Conservation (phyloP, 2,113 vertebrate species). For the Peromyscus californicus region DNA sequence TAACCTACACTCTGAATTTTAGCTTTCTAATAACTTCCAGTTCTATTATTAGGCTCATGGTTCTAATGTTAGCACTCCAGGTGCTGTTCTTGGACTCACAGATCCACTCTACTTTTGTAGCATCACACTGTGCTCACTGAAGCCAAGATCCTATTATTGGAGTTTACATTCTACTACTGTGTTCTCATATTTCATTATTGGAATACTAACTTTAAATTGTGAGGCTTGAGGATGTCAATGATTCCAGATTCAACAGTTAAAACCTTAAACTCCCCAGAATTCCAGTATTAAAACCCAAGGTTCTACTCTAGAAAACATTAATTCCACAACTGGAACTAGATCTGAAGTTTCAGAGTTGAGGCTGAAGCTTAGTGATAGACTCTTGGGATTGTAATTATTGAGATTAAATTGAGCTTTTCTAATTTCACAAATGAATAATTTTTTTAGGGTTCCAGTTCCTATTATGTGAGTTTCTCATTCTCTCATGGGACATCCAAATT, state of each 20-base stretch:
- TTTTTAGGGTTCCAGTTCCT: background rate
- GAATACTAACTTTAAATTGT: background rate
- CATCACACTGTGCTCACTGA: background rate
- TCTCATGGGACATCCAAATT: background rate
- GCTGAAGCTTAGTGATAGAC: background rate
- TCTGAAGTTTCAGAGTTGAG: background rate
- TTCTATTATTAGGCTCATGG: background rate
- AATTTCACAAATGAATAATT: slow-evolving; percentile 18
- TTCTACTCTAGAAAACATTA: slow-evolving; percentile 19
- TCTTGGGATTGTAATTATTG: background rate
- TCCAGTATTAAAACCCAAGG: slow-evolving; percentile 4
- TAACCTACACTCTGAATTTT: background rate
- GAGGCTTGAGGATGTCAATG: background rate
- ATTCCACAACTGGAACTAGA: background rate
- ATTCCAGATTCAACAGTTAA: background rate
- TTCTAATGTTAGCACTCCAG: background rate
- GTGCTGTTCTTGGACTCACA: slow-evolving; percentile 19
- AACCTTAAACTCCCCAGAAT: background rate
- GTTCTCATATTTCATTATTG: slow-evolving; percentile 8
- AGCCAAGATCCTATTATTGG: background rate
- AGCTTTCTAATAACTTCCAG: slow-evolving; percentile 20
- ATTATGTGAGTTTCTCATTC: background rate
- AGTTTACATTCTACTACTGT: slow-evolving; percentile 7
- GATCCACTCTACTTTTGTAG: background rate
- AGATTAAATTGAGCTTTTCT: slow-evolving; percentile 8